phyloP scores from a whole-genome alignment of 2,113 vertebrate genomes.

The Limnothrissa miodon region DNA sequence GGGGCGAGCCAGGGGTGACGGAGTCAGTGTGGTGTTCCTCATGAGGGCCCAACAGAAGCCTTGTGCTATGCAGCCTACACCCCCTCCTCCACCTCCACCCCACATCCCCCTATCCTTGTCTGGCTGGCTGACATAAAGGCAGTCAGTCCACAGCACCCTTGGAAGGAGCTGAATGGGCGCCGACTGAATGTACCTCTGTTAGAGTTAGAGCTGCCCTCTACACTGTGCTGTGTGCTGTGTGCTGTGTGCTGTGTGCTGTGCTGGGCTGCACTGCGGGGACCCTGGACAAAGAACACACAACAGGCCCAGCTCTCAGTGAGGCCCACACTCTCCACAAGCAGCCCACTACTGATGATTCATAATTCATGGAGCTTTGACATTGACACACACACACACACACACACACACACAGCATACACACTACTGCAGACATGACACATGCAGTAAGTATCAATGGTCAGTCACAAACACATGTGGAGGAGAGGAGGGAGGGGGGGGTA shows the following conservation, averaged over 20 bases:
- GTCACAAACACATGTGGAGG: neutral
- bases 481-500: neutral
- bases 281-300: conserved; percentile 13
- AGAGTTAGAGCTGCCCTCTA: neutral
- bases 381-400: neutral
- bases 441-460: neutral
- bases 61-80: neutral
- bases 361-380: conserved; percentile 1
- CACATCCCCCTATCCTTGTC: neutral
- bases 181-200: conserved; percentile 2
- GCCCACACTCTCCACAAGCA: neutral
- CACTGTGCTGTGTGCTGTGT: too few species aligned
- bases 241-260: too few species aligned
- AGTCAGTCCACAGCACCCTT: neutral
- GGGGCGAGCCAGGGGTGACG: neutral
- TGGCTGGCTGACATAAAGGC: neutral
- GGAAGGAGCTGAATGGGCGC: neutral
- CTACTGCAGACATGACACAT: neutral
- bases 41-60: neutral
- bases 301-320: neutral
- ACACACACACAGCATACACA: neutral
- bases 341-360: conserved; percentile 14
- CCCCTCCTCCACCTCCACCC: too few species aligned
- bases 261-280: neutral
- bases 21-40: neutral